Base-by-base conservation (phyloP, 2,113 vertebrate species). In the Phylloscopus trochilus region DNA sequence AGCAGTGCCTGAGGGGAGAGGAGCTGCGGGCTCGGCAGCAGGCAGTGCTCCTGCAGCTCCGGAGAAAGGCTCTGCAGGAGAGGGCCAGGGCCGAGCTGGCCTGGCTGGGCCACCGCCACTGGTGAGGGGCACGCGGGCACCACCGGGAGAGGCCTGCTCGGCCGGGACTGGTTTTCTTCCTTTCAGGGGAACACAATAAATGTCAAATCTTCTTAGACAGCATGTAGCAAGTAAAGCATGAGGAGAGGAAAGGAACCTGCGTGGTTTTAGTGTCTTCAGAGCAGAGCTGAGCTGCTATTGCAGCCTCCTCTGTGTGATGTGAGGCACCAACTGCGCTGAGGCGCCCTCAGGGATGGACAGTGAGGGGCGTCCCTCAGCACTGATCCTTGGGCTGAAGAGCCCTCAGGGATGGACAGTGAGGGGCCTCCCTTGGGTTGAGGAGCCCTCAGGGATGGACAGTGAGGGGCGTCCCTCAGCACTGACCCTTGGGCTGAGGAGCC, bases 1-100 rank as follows among this genome's bases (percentile, higher is more conserved):
- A 97, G 72, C 97, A 97, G 94, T 97, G 76, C 13, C 86, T 97
- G 83, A 86, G 89, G 37, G 96, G 95, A 53, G 97, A 98, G 44
- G 96, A 98, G 80, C 94, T 97, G 33, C 72, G 88, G 11, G 95
- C 92, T 10, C 70, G 46, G 15, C 97, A 98, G 53, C 97, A 96
- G 74, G 75, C 89, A 1, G 89, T 95, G 33, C 96, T 98, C 47
- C 96, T 98, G 73, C 87, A 81, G 78, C 97, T 98, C 75, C 85
- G 85, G 11, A 95, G 92, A 33, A 91, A 95, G 63, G 97, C 94
- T 4, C 92, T 98, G 6, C 17, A 1, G 62, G 98, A 97, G 70
- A 98, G 96, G 69, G 91, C 85, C 28, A 75, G 39, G 14, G 87
- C 97, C 0, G 87, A 98, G 89, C 89, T 98, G 72, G 87, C 96